These are phyloP conservation scores for Dilophus febrilis DNA, from an alignment of 2,888 invertebrate species.

Conservation along the genomic window DNA sequence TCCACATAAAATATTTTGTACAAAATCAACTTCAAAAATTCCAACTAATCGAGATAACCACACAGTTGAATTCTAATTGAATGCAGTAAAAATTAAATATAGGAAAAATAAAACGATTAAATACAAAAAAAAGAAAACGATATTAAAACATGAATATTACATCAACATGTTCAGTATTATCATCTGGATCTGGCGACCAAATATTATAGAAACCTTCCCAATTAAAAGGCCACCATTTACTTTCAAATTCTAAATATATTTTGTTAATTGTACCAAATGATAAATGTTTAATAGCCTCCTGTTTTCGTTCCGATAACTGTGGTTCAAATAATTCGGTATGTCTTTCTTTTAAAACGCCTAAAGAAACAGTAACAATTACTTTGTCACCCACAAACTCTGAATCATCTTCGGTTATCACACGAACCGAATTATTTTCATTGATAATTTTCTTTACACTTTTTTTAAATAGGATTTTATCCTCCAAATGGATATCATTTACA, in stretches of 20 bases:
- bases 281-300: too few relatives aligned
- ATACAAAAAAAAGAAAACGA: not conserved
- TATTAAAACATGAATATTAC: too few relatives aligned
- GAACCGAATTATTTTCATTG: not conserved
- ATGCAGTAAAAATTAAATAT: too few relatives aligned
- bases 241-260: too few relatives aligned
- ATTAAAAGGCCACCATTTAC: too few relatives aligned
- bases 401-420: constrained; percentile 22
- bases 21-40: constrained; percentile 45
- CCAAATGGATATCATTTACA: constrained; percentile 10
- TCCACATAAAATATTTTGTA: constrained; percentile 43
- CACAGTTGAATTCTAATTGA: too few relatives aligned
- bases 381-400: constrained; percentile 36
- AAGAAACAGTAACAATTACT: constrained; percentile 39
- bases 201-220: too few relatives aligned
- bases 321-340: not conserved
- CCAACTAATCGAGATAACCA: constrained; percentile 41
- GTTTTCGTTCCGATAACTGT: too few relatives aligned
- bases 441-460: constrained; percentile 7
- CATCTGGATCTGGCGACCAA: constrained; percentile 40
- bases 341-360: constrained; percentile 40
- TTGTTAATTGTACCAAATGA: too few relatives aligned
- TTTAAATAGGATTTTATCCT: constrained; percentile 13
- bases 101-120: not conserved
- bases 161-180: too few relatives aligned